Evolutionary conservation across 2,888 invertebrate species (phyloP).

Genomic region (Meloe dianella): DNA sequence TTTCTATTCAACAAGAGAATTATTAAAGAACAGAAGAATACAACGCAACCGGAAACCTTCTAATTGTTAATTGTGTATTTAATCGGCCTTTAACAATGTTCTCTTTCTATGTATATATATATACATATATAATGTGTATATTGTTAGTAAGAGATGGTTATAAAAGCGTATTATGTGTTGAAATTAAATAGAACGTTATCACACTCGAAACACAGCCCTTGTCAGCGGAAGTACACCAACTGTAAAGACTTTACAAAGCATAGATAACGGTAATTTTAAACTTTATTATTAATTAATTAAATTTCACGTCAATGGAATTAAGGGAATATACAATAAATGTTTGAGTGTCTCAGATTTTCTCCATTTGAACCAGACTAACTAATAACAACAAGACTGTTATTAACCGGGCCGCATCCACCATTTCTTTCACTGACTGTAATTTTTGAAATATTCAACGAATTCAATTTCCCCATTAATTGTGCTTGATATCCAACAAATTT

Average conservation of each 20-base stretch:
- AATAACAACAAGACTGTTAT: too few relatives aligned
- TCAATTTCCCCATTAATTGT: too few relatives aligned
- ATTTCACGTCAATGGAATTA: background rate
- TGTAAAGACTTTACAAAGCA: conserved; percentile 4
- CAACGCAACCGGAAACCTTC: conserved; percentile 14
- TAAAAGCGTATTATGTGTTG: conserved; percentile 1
- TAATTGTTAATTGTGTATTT: conserved; percentile 14
- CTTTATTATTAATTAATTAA: background rate
- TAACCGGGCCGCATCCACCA: background rate
- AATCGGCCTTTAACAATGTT: background rate
- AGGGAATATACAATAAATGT: too few relatives aligned
- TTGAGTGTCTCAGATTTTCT: too few relatives aligned
- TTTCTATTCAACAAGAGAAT: background rate
- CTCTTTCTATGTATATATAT: background rate
- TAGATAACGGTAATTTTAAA: background rate
- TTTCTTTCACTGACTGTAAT: background rate
- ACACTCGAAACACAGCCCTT: background rate
- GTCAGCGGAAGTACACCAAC: background rate
- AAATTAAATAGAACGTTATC: conserved; percentile 15
- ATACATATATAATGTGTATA: background rate
- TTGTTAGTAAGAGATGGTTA: background rate
- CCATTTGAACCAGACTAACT: too few relatives aligned
- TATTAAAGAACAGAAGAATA: background rate
- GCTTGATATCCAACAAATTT: too few relatives aligned
- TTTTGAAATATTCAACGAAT: too few relatives aligned